Evolutionary conservation across 2,888 invertebrate genomes (phyloP), one percentile per base, ranked within the genome.

Genomic region (Idaea dimidiata): DNA sequence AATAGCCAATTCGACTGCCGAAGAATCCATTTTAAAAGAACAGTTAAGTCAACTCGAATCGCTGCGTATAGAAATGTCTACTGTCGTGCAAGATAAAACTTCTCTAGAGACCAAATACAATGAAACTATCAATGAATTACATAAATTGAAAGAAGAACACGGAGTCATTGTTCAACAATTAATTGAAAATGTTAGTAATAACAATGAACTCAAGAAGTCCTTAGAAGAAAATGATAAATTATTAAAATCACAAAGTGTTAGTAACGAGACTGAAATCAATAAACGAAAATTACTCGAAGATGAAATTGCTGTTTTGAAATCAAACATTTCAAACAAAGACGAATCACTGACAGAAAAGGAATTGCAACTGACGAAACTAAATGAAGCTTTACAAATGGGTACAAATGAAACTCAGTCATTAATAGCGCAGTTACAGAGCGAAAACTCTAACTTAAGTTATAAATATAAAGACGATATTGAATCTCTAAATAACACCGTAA

Each of bases 21-120:
- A 92, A 82, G 91, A 88, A 82, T 81, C 84, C 16, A 73, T 89
- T 61, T 68, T 93, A 31, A 89, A 86, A 69, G 87, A 88, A 67
- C 89, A 93, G 67, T 74, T 88, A 62, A 72, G 72, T 58, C 84
- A 90, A 68, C 71, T 93, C 63, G 88, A 91, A 67, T 73, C 75
- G 55, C 66, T 92, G 32, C 83, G 83, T 73, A 84, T 84, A 73
- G 88, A 89, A 78, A 79, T 87, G 66, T 72, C 81, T 24, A 67
- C 71, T 18, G 68, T 91, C 61, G 72, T 73, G n/a, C 86, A 87
- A 75, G 88, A 91, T 58, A 91, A 91, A 72, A 73, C 77, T 59
- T 62, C 70, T 17, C 71, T 91, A 68, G 86, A 91, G 78, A 64
- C 74, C 0, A 87, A 87, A 70, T 82, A 75, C 67, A 79, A 66